Percentiles rank a stretch among this genome's conserved stretches.
Conservation (phyloP, 2,113 vertebrate genomes). For the Scolopax mira region DNA sequence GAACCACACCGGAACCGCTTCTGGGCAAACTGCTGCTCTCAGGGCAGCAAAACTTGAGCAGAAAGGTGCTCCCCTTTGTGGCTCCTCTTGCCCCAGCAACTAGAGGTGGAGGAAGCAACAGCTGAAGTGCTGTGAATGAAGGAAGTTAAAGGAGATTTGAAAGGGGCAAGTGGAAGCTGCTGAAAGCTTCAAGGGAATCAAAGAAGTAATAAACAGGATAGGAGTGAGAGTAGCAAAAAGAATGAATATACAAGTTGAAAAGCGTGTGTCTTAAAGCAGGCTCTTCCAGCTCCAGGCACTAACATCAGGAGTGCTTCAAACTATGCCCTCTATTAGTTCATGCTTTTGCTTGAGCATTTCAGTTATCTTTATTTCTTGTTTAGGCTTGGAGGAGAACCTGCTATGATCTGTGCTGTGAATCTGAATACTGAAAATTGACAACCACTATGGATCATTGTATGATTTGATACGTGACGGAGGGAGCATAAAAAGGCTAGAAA, state of each 20-base stretch:
- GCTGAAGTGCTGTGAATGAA: not conserved
- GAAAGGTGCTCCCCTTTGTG: not conserved
- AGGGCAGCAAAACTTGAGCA: not conserved
- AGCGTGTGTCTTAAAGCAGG: not conserved
- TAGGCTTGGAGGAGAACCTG: not conserved
- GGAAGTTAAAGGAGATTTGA: not conserved
- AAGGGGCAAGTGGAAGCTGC: not conserved
- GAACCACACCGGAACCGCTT: not conserved
- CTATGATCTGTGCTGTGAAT: not conserved
- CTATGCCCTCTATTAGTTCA: not conserved
- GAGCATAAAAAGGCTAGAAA: not conserved
- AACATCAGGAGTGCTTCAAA: not conserved
- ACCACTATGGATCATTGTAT: not conserved
- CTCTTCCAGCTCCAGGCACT: not conserved
- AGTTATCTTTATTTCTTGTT: not conserved
- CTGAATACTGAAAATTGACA: not conserved
- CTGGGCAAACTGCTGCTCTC: not conserved
- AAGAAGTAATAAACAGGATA: not conserved
- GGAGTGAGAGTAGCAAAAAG: not conserved
- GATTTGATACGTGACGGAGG: not conserved
- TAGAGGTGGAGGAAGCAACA: not conserved
- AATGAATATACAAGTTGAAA: not conserved
- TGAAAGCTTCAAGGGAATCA: not conserved
- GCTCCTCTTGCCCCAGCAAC: not conserved
- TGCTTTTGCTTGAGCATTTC: not conserved